Base-by-base conservation (phyloP, 2,888 invertebrate genomes). In the Nomada lathburiana region DNA sequence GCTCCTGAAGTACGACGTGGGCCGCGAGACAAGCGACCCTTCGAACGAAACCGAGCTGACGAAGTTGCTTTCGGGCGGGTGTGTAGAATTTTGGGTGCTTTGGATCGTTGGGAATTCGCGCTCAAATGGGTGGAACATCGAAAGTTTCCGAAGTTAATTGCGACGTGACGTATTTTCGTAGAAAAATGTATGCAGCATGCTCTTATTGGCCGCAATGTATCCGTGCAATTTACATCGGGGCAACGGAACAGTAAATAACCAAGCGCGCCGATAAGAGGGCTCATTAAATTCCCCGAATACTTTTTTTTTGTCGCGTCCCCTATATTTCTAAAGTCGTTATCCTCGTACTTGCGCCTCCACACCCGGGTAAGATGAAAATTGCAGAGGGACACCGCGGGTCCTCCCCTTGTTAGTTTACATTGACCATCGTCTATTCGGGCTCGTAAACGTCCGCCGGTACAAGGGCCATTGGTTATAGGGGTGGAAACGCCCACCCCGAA, bases 371-470 rank as follows among this genome's bases (percentile, higher is more conserved):
- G 44, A 73, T 73, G 47, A 36, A 67, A 73, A 65, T 73, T 73
- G 65, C 47, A 55, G 20, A 44, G 55, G 44, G 62, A 44, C 26
- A 53, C 20, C 2, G 23, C 5, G 36, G 9, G 16, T 52, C 11
- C 23, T n/a, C 55, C 50, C 70, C 50, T 42, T 57, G 73, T 52
- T 84, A 79, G 77, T 78, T 83, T 74, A 65, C 70, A 65, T 64
- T 79, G 85, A 78, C 75, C 85, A 76, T 82, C 79, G 83, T 80
- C 80, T 65, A 69, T 71, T 82, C 84, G 80, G 53, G 77, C 73
- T 87, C 84, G 87, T 87, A 85, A 87, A 87, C 63, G 85, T 85
- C 84, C 62, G 59, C 74, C 52, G 50, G 64, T 76, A 55, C 52
- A 76, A 60, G 80, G 65, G 68, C 76, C 79, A 83, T 84, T 65